Base-by-base conservation (phyloP, 1,140 invertebrate species). In the Bicyclus anynana region DNA sequence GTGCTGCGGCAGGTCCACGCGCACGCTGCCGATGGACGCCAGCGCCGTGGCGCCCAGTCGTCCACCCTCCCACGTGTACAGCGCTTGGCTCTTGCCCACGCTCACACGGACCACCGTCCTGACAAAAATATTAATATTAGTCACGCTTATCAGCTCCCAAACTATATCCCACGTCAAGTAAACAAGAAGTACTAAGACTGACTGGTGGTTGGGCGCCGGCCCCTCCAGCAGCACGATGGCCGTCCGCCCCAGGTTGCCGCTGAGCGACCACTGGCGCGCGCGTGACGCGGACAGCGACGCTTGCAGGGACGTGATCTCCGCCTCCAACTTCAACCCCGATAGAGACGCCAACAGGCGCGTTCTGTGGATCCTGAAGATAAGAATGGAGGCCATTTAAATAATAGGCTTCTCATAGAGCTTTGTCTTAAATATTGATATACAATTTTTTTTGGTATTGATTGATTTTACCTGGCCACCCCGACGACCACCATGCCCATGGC, bases 1-100 rank as follows among this genome's bases (percentile, higher is more conserved):
- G 90, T 99, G 97, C 78, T 99, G 97, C 1, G 98, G 98, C 74
- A 99, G 97, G 80, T 98, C 96, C 47, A 99, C 94, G 65, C 96
- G 93, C 0, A 99, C 94, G 26, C 94, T 93, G 0, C 97, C 97
- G 42, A 99, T 92, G 4, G 95, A 96, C 0, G 97, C 79, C 46
- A 98, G 89, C 7, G 95, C 96, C 20, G 95, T 96, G 69, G 97
- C 95, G 77, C 96, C 81, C 94, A 53, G 92, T 90, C 94, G 90
- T 50, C 93, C 92, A 0, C 93, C 94, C 14, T 96, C 90, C 75
- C 94, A 96, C 2, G 96, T 96, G 81, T 98, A 97, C 7, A 98
- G 87, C 5, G 95, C 94, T 74, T 97, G 96, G 0, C 97, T 97
- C 83, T 98, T 97, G 49, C 95, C 95, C 26, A 98, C 94, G 2